phyloP scores from a whole-genome alignment of 53 echinoderm and acorn worm genomes.

The Temnopleurus reevesii region DNA sequence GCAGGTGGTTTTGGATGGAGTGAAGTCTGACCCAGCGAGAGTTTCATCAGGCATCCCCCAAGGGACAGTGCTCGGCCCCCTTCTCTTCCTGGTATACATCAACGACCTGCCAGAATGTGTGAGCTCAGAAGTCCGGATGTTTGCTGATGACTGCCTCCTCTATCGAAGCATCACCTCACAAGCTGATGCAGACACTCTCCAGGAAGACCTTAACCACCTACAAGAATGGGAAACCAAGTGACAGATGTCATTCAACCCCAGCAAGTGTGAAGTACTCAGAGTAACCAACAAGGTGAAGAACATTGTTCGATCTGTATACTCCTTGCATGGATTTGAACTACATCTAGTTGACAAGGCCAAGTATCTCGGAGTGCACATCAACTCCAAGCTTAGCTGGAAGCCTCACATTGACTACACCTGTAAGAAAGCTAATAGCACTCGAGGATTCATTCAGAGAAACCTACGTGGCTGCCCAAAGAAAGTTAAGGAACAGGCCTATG shows the following conservation, averaged over 20 bases:
- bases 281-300: conserved; percentile 37
- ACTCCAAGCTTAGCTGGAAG: no score
- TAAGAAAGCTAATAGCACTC: no score
- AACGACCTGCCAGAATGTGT: conserved; percentile 21
- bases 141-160: conserved; percentile 22
- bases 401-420: no score
- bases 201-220: conserved; percentile 51
- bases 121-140: neutral
- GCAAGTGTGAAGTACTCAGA: conserved; percentile 43
- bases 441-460: no score
- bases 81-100: neutral
- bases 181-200: neutral
- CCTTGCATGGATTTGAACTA: conserved; percentile 7
- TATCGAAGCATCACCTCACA: neutral
- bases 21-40: neutral
- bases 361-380: conserved; percentile 50
- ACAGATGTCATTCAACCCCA: conserved; percentile 45
- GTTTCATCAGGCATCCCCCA: neutral
- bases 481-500: no score
- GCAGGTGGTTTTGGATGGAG: neutral
- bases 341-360: conserved; percentile 28
- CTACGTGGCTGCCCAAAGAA: no score
- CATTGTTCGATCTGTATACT: neutral
- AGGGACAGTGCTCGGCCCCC: neutral
- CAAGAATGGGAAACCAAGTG: conserved; percentile 30